phyloP scores from a whole-genome alignment of 1,140 invertebrate genomes.

The Caenorhabditis briggsae region DNA sequence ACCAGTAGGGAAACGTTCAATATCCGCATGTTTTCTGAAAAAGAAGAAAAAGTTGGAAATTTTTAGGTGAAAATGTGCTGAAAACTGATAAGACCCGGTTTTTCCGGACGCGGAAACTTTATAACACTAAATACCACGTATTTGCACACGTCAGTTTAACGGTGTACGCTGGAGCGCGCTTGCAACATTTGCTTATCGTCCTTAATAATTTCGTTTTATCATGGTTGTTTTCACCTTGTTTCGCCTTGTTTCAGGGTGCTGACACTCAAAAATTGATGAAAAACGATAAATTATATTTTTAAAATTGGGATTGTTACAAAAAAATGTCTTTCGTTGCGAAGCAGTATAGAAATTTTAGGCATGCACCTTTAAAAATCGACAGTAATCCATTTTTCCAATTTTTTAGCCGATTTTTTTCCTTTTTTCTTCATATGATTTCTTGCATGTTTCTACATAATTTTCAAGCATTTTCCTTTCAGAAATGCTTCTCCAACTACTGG shows the following conservation, averaged over 20 bases:
- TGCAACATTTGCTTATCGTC: not conserved
- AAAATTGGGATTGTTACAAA: too few relatives aligned
- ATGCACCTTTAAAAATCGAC: slow-evolving; percentile 13
- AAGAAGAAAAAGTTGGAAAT: not conserved
- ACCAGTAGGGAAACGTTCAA: slow-evolving; percentile 88
- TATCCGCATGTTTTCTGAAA: slow-evolving; percentile 52
- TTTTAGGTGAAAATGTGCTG: not conserved
- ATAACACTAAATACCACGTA: slow-evolving; percentile 42
- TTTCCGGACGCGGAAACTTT: slow-evolving; percentile 8
- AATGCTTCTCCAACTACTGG: slow-evolving; percentile 2
- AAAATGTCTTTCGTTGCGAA: not conserved
- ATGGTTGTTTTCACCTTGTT: not conserved
- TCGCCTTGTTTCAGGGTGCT: not conserved
- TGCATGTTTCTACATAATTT: too few relatives aligned
- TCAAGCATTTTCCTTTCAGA: not conserved
- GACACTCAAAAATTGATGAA: not conserved
- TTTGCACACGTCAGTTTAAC: slow-evolving; percentile 50
- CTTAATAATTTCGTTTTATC: not conserved
- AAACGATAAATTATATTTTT: not conserved
- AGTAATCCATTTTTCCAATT: not conserved
- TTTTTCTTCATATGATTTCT: too few relatives aligned
- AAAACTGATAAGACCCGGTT: slow-evolving; percentile 3
- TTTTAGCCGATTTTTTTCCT: not conserved
- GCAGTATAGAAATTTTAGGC: not conserved
- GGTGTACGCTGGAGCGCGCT: slow-evolving; percentile 14